Conservation (phyloP, 2,113 vertebrate species). For the western clawed frog (Xenopus tropicalis) region DNA sequence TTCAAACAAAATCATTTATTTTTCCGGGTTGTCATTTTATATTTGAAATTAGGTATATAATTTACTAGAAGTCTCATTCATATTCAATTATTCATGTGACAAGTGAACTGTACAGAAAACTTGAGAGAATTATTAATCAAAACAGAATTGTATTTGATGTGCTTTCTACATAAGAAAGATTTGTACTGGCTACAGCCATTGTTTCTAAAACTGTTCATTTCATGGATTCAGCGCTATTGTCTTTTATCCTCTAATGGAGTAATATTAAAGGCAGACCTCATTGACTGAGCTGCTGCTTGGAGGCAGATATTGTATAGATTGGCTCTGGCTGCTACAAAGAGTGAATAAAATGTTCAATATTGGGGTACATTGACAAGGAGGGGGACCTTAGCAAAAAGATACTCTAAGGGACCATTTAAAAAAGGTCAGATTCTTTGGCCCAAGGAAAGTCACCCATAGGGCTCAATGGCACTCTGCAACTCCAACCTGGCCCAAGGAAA, state of each 20-base stretch:
- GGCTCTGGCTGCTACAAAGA: too few species aligned
- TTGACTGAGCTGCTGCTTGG: too few species aligned
- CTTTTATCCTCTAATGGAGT: slow-evolving; percentile 55
- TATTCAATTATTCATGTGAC: slow-evolving; percentile 46
- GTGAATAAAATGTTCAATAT: too few species aligned
- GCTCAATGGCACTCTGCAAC: too few species aligned
- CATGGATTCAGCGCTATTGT: slow-evolving; percentile 53
- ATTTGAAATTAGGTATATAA: slow-evolving; percentile 45
- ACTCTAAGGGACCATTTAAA: too few species aligned
- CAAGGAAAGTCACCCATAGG: too few species aligned
- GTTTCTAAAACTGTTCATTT: slow-evolving; percentile 60
- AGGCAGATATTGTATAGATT: too few species aligned
- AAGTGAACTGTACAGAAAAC: slow-evolving; percentile 43
- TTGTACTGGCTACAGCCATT: slow-evolving; percentile 48
- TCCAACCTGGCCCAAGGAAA: too few species aligned
- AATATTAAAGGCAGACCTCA: slow-evolving; percentile 50
- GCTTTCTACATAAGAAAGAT: slow-evolving; percentile 49
- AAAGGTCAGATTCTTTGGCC: too few species aligned
- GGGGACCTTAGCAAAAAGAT: too few species aligned
- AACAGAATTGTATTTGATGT: slow-evolving; percentile 46
- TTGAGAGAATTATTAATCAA: slow-evolving; percentile 46
- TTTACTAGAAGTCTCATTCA: slow-evolving; percentile 43
- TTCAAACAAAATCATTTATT: slow-evolving; percentile 43
- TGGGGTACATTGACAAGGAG: too few species aligned
- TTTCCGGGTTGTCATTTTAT: slow-evolving; percentile 41